Evolutionary conservation across 2,113 vertebrate genomes (phyloP).

Genomic region (Amblyornis subalaris): DNA sequence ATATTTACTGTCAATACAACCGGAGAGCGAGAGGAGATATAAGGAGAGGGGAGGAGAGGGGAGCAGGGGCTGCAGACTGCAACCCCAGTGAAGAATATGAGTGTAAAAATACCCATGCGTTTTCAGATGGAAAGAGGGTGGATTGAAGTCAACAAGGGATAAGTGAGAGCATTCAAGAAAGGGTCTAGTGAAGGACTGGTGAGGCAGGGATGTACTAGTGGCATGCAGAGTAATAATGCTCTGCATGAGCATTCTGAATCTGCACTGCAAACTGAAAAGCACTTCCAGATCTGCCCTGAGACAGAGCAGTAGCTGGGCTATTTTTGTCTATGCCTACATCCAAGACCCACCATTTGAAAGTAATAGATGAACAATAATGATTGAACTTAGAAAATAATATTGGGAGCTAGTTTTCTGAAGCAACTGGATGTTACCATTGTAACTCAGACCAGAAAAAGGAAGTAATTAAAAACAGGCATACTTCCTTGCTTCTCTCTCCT

Average conservation of each 20-base stretch:
- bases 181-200: not conserved
- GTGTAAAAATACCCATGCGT: not conserved
- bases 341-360: not conserved
- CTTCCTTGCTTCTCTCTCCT: slow-evolving; percentile 7
- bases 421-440: not conserved
- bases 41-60: slow-evolving; percentile 10
- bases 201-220: not conserved
- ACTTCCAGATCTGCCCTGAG: not conserved
- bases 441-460: not conserved
- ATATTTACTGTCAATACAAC: slow-evolving; percentile 72
- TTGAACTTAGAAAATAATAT: not conserved
- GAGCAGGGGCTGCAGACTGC: not conserved
- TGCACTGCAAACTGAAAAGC: not conserved
- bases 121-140: not conserved
- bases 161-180: not conserved
- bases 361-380: not conserved
- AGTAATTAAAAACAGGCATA: not conserved
- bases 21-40: slow-evolving; percentile 12
- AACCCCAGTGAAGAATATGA: not conserved
- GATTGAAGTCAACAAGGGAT: not conserved
- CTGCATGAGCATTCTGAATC: not conserved
- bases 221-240: not conserved
- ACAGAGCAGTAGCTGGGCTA: not conserved
- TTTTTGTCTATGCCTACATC: not conserved
- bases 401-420: not conserved